Evolutionary conservation across 2,113 vertebrate species (phyloP).

Genomic region (Progne subis): DNA sequence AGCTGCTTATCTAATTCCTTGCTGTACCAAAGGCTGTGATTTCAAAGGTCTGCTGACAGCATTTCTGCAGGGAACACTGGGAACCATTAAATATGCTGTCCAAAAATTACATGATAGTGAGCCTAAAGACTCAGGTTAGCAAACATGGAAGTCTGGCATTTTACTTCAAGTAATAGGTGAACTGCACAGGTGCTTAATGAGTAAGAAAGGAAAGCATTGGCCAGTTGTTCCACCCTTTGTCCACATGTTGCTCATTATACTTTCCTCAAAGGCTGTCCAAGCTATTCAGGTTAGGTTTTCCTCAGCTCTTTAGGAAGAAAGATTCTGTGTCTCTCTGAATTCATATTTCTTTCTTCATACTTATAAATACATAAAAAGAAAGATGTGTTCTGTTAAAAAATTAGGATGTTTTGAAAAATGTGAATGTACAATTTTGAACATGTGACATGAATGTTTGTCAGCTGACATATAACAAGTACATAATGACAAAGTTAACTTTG

Average conservation of each 20-base stretch:
- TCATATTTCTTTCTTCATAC: not conserved
- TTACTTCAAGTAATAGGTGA: not conserved
- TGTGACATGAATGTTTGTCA: not conserved
- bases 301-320: not conserved
- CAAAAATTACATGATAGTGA: not conserved
- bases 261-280: not conserved
- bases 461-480: not conserved
- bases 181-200: not conserved
- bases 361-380: not conserved
- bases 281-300: not conserved
- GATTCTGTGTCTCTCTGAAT: not conserved
- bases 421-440: not conserved
- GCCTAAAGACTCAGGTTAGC: not conserved
- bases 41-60: not conserved
- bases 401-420: not conserved
- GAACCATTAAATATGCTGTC: not conserved
- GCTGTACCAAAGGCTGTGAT: not conserved
- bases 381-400: not conserved
- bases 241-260: rapidly evolving
- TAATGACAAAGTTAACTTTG: not conserved
- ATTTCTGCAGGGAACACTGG: not conserved
- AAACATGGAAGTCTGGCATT: not conserved
- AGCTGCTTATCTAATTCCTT: not conserved
- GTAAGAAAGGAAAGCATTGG: not conserved
- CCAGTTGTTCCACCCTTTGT: not conserved